A percentile compares a stretch with the other conserved stretches of the same genome.
phyloP scores from a whole-genome alignment of 1,140 invertebrate genomes.

The Acromyrmex charruanus region DNA sequence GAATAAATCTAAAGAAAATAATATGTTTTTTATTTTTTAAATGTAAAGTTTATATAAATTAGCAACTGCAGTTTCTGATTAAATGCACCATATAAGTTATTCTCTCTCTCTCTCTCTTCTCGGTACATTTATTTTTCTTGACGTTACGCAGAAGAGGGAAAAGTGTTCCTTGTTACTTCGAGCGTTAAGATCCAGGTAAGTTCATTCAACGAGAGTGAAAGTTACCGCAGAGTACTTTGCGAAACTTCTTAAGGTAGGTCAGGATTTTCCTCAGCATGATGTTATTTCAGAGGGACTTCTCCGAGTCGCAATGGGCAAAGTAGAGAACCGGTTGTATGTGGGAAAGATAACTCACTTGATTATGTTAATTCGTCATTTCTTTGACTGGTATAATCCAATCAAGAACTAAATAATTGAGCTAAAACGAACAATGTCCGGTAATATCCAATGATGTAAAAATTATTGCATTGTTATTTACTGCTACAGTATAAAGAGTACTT shows the following conservation, averaged over 20 bases:
- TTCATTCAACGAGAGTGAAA: constrained; percentile 76
- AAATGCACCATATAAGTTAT: neutral
- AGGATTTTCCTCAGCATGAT: constrained; percentile 74
- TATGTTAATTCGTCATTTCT: constrained; percentile 63
- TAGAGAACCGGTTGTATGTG: constrained; percentile 50
- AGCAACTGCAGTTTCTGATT: neutral
- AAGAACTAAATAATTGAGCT: neutral
- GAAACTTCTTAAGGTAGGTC: constrained; percentile 78
- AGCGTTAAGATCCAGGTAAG: constrained; percentile 76
- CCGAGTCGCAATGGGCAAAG: constrained; percentile 69
- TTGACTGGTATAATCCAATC: neutral
- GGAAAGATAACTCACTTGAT: constrained; percentile 16
- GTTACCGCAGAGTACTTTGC: constrained; percentile 77
- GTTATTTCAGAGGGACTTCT: constrained; percentile 76
- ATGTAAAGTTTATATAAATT: neutral
- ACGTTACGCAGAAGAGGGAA: constrained; percentile 64
- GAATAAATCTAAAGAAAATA: neutral
- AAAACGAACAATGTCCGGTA: neutral
- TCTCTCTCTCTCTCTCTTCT: neutral
- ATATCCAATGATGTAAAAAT: neutral
- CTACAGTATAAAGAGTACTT: too few relatives aligned
- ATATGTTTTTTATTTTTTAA: neutral
- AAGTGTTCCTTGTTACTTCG: constrained; percentile 77
- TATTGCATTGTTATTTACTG: neutral
- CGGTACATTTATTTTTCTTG: constrained; percentile 30